A percentile compares a stretch with the other conserved stretches of the same genome.
These are phyloP conservation scores for Proisotoma minuta DNA, from an alignment of 2,888 invertebrate genomes.

Conservation along the genomic window DNA sequence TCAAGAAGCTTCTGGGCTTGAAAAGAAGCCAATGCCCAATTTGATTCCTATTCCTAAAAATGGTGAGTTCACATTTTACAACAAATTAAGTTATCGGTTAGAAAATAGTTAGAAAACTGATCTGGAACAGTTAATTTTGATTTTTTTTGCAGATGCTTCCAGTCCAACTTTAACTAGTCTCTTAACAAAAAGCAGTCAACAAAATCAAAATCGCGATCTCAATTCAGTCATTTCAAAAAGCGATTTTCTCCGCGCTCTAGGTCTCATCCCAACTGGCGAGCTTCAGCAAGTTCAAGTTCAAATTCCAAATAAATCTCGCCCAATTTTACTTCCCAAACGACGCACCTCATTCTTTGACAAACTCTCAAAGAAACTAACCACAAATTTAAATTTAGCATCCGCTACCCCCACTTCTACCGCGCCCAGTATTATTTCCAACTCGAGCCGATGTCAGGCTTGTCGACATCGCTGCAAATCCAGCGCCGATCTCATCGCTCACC, in stretches of 20 bases:
- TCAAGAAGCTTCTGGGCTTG: background rate
- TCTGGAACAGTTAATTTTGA: too few species aligned
- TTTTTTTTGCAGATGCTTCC: too few species aligned
- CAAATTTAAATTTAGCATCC: conserved; percentile 15
- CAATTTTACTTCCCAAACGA: conserved; percentile 4
- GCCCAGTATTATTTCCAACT: conserved; percentile 14
- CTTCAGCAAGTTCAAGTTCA: background rate
- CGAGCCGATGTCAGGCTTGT: conserved; percentile 70
- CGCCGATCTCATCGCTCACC: conserved; percentile 68
- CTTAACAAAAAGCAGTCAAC: too few species aligned
- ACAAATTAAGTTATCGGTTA: too few species aligned
- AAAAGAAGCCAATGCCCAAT: conserved; percentile 64
- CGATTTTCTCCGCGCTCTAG: background rate
- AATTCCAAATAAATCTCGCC: background rate
- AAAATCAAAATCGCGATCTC: too few species aligned
- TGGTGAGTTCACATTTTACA: background rate
- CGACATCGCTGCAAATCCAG: conserved; percentile 81
- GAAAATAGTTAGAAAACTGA: too few species aligned
- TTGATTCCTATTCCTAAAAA: conserved; percentile 62
- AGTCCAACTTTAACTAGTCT: too few species aligned
- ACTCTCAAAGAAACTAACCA: conserved; percentile 26
- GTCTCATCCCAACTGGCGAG: background rate
- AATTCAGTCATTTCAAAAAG: too few species aligned
- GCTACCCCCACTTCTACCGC: background rate
- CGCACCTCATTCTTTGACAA: conserved; percentile 23